Percentiles rank a stretch among this genome's conserved stretches.
Conservation (phyloP, 2,113 vertebrate species). For the Deroptyus accipitrinus region DNA sequence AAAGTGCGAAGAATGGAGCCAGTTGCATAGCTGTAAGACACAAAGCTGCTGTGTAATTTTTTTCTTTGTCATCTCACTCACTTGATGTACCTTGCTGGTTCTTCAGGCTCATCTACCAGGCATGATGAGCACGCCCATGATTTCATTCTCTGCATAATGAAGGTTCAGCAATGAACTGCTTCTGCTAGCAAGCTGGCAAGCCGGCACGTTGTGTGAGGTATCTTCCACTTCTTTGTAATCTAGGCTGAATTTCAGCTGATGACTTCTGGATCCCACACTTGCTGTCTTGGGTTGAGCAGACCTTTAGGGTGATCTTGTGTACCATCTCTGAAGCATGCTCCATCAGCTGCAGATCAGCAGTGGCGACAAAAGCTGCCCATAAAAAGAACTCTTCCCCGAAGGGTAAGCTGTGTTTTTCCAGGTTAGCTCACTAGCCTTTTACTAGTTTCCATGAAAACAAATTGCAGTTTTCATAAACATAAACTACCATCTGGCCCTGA, state of each 20-base stretch:
- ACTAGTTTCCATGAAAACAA: conserved; percentile 55
- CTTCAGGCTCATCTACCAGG: background rate
- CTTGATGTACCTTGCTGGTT: background rate
- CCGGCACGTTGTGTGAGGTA: accelerated
- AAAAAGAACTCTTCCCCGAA: background rate
- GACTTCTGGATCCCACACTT: background rate
- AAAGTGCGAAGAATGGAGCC: background rate
- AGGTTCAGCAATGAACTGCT: background rate
- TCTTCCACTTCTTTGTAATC: background rate
- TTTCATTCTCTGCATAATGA: background rate
- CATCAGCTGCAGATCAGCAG: background rate
- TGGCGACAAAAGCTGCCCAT: background rate
- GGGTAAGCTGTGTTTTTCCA: background rate
- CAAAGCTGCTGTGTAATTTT: background rate
- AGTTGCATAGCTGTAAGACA: background rate
- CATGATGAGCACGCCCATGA: background rate
- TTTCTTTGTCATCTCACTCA: accelerated
- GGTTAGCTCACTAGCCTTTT: background rate
- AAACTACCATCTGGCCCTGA: conserved; percentile 52
- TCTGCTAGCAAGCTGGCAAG: background rate
- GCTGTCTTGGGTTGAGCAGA: background rate
- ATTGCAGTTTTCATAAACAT: conserved; percentile 33
- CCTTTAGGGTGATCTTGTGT: background rate
- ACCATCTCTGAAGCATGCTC: background rate
- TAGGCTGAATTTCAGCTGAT: background rate